Evolutionary conservation across 37 sponge, comb jelly and placozoan species (phyloP).

Genomic region (Mnemiopsis leidyi): DNA sequence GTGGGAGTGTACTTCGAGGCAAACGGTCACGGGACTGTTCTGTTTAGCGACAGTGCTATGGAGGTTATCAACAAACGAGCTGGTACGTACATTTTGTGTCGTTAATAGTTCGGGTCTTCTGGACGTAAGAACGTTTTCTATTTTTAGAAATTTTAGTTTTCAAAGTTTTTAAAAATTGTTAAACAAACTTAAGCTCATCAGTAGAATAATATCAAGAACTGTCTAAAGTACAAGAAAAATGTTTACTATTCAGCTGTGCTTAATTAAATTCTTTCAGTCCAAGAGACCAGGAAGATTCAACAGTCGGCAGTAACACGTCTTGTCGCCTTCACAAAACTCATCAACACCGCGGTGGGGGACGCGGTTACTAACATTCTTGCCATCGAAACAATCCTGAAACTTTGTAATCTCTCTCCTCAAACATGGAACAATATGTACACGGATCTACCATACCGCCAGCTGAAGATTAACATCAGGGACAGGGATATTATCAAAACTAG

Average conservation of each 20-base stretch:
- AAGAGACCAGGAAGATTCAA: neutral
- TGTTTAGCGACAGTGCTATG: slow-evolving; percentile 80
- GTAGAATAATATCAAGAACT: no score
- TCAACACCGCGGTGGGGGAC: slow-evolving; percentile 90
- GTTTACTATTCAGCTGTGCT: no score
- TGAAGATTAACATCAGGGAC: slow-evolving; percentile 2
- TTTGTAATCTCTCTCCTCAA: slow-evolving; percentile 67
- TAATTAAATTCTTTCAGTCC: neutral
- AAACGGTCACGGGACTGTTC: slow-evolving; percentile 96
- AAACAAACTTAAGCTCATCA: no score
- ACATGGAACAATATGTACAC: slow-evolving; percentile 78
- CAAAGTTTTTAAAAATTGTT: no score
- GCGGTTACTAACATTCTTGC: slow-evolving; percentile 83
- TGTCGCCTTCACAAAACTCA: slow-evolving; percentile 69
- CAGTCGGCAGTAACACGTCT: slow-evolving; percentile 69
- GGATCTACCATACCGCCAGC: slow-evolving; percentile 80
- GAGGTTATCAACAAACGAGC: slow-evolving; percentile 65
- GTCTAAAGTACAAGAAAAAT: no score
- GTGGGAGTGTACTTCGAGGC: slow-evolving; percentile 95
- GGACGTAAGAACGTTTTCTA: no score
- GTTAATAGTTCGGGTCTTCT: no score
- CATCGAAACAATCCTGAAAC: slow-evolving; percentile 80
- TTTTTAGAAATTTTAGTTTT: no score
- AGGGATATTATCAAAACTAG: neutral
- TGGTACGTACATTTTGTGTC: no score